phyloP scores from a whole-genome alignment of 2,113 vertebrate genomes.

The Elanoides forficatus region DNA sequence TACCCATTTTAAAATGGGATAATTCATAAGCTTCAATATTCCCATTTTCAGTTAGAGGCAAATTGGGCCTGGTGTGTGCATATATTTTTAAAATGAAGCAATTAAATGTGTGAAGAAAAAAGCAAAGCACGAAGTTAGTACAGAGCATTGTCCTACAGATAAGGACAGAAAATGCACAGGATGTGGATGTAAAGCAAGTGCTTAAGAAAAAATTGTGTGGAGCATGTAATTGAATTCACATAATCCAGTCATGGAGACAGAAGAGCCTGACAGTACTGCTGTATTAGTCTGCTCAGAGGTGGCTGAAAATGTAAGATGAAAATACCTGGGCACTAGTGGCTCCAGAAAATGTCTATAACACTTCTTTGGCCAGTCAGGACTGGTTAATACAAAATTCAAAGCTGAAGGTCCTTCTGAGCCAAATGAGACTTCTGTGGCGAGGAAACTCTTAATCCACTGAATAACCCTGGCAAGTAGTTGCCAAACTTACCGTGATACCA shows the following conservation, averaged over 20 bases:
- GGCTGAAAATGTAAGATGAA: not conserved
- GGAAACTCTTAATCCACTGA: not conserved
- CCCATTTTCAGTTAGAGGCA: not conserved
- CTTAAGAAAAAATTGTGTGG: not conserved
- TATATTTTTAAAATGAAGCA: not conserved
- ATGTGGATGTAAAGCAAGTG: not conserved
- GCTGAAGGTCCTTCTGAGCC: not conserved
- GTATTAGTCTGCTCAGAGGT: not conserved
- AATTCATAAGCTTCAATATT: not conserved
- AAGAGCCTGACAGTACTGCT: not conserved
- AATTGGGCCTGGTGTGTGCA: not conserved
- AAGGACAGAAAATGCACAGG: not conserved
- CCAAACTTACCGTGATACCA: not conserved
- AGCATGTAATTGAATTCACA: not conserved
- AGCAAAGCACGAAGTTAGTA: not conserved
- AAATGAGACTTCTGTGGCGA: not conserved
- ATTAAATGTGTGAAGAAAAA: not conserved
- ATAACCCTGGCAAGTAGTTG: not conserved
- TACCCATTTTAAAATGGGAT: not conserved
- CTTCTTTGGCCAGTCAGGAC: not conserved
- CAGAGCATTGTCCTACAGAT: not conserved
- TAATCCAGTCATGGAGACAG: not conserved
- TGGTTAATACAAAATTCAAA: not conserved
- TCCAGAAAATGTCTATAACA: not conserved
- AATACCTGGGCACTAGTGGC: not conserved